These are phyloP conservation scores for Ceyx melanurus DNA, from an alignment of 2,113 vertebrate genomes.

Conservation along the genomic window DNA sequence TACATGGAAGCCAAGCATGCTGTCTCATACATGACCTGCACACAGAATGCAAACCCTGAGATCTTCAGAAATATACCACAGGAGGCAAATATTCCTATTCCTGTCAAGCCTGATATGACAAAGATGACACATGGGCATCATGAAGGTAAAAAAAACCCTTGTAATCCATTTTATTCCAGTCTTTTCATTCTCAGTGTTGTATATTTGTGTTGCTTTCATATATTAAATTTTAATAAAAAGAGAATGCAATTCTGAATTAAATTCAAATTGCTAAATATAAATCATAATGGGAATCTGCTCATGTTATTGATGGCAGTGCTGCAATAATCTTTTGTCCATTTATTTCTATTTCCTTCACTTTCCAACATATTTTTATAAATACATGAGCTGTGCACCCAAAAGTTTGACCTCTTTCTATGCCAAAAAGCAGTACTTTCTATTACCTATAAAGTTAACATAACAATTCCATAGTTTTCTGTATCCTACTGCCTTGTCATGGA, in stretches of 20 bases:
- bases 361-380: not conserved
- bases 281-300: not conserved
- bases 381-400: not conserved
- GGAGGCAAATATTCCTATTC: slow-evolving; percentile 88
- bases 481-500: not conserved
- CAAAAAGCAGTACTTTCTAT: not conserved
- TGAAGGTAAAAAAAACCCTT: slow-evolving; percentile 75
- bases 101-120: slow-evolving; percentile 78
- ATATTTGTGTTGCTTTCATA: not conserved
- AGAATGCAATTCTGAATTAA: not conserved
- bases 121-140: slow-evolving; percentile 82
- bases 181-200: not conserved
- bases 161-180: not conserved
- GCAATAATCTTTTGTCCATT: not conserved
- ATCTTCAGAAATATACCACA: slow-evolving; percentile 86
- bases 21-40: slow-evolving; percentile 90
- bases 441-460: not conserved
- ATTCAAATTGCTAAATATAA: not conserved
- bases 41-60: slow-evolving; percentile 79
- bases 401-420: not conserved
- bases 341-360: not conserved
- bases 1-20: slow-evolving; percentile 93
- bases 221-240: not conserved
- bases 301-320: not conserved
- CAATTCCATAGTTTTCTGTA: not conserved